These are phyloP conservation scores for Pachycephala philippinensis DNA, from an alignment of 2,113 vertebrate genomes.

Conservation along the genomic window DNA sequence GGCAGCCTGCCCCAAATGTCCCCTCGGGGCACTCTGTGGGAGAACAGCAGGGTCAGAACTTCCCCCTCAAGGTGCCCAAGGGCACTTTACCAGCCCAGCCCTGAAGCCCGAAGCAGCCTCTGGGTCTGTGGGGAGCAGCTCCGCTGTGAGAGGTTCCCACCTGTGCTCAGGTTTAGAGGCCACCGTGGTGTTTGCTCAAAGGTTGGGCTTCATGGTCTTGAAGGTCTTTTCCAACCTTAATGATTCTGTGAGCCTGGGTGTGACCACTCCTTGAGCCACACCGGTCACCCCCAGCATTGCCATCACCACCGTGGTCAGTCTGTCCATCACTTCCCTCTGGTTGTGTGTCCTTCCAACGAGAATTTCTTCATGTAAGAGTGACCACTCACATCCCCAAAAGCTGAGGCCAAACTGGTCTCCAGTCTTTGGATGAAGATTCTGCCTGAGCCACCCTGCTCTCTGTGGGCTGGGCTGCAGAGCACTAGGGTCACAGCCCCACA, in stretches of 20 bases:
- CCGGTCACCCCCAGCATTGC: background rate
- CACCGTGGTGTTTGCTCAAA: background rate
- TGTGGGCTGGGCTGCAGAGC: background rate
- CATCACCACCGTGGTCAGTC: accelerated
- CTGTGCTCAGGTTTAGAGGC: accelerated
- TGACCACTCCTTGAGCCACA: accelerated
- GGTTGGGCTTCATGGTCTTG: background rate
- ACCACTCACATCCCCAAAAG: background rate
- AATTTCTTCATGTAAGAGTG: accelerated
- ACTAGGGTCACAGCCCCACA: accelerated
- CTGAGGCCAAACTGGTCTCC: background rate
- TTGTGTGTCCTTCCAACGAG: background rate
- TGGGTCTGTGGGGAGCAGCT: background rate
- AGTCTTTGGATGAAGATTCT: accelerated
- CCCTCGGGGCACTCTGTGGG: constrained; percentile 79
- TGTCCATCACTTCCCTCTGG: background rate
- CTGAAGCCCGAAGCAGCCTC: background rate
- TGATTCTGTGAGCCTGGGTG: background rate
- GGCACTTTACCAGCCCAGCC: accelerated
- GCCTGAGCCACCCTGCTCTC: too few relatives aligned
- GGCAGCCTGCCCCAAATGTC: constrained; percentile 80
- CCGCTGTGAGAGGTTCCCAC: background rate
- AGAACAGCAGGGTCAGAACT: background rate
- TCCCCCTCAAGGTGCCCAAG: accelerated
- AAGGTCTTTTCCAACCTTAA: background rate